Evolutionary conservation across 2,888 invertebrate genomes (phyloP), one percentile per base, ranked within the genome.

Genomic region (Fissipunctia ypsillon): DNA sequence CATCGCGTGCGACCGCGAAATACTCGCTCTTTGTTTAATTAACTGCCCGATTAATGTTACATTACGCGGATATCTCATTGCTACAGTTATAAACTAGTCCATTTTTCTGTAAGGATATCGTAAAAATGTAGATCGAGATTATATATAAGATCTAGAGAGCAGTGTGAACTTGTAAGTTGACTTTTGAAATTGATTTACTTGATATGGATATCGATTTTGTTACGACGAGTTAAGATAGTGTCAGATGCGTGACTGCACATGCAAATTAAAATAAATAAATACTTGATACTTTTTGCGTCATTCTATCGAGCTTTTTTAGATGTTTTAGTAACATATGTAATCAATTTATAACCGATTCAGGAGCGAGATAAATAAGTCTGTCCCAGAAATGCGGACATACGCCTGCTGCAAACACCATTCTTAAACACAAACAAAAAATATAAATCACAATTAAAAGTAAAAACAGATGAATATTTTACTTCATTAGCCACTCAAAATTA

Each of bases 31-130:
- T 87, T 87, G 89, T 89, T 89, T 88, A 89, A 89, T 89, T 89
- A 89, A 89, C 88, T 84, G 74, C 70, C 78, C 87, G 89, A 90
- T 90, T 91, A 90, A 90, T 90, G 89, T 88, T 85, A 85, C 90
- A 90, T 91, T 90, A 90, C 85, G 70, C 71, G 75, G 78, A 83
- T 88, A 88, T 89, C 86, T 90, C 90, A 88, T 86, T 83, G 86
- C 81, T 67, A 70, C 81, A 84, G 84, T 77, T 85, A 80, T 85
- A 85, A 85, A 85, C 82, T 83, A 80, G 69, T 78, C 78, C 72
- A 75, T 83, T 82, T 78, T 86, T 81, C 70, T 81, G 52, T 76
- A 76, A 73, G 72, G 76, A 69, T 70, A 70, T 85, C 86, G 84
- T 85, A 86, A 84, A 85, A 84, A 85, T 84, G 86, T 73, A 82